Evolutionary conservation across 2,113 vertebrate species (phyloP).

Genomic region (Merops nubicus): DNA sequence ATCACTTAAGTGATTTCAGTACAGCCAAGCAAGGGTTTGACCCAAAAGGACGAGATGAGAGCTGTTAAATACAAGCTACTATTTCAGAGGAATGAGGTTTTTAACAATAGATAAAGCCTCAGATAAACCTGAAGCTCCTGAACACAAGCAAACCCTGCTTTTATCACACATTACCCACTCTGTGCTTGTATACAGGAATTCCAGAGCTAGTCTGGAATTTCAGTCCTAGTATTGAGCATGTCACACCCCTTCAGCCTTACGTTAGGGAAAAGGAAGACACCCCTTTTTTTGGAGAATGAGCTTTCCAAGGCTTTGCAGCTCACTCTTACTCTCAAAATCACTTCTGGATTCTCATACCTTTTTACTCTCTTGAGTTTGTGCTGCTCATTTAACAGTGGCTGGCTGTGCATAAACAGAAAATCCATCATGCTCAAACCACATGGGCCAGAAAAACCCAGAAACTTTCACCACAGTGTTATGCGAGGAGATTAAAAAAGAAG

Average conservation of each 20-base stretch:
- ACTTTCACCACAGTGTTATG: background rate
- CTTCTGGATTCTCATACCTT: background rate
- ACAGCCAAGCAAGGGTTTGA: background rate
- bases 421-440: background rate
- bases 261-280: background rate
- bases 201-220: background rate
- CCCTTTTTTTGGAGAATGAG: background rate
- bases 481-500: background rate
- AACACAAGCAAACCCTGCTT: background rate
- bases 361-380: background rate
- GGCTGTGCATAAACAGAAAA: background rate
- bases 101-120: background rate
- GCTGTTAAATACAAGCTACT: background rate
- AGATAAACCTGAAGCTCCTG: background rate
- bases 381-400: background rate
- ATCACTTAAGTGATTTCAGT: background rate
- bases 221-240: background rate
- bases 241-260: background rate
- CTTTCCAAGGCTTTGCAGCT: background rate
- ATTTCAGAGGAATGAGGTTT: background rate
- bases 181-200: background rate
- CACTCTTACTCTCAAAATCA: background rate
- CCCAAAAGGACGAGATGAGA: background rate
- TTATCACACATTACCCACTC: background rate
- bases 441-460: background rate